Conservation (phyloP, 2,888 invertebrate genomes). For the Leptopilina drosophilae region DNA sequence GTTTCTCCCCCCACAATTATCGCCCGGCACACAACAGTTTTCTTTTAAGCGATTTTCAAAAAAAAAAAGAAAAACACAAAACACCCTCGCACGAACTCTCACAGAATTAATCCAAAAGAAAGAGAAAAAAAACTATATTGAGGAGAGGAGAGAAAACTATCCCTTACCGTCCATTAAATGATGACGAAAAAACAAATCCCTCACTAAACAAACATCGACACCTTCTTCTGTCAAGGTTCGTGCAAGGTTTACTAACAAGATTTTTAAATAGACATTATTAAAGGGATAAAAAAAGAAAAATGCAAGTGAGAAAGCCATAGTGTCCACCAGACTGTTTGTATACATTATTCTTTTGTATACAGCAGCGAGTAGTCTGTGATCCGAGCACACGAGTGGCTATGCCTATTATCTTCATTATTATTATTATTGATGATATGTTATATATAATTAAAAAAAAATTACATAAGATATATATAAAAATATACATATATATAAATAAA, state of each 20-base stretch:
- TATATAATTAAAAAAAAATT: slow-evolving; percentile 59
- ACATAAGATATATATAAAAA: slow-evolving; percentile 51
- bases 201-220: not conserved
- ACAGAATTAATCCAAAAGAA: slow-evolving; percentile 34
- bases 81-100: slow-evolving; percentile 9
- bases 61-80: not conserved
- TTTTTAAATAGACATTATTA: slow-evolving; percentile 50
- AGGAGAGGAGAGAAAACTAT: slow-evolving; percentile 10
- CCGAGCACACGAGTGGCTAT: slow-evolving; percentile 76
- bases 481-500: slow-evolving; percentile 65
- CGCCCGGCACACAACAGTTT: not conserved
- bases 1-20: slow-evolving; percentile 1
- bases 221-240: not conserved
- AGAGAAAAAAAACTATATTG: slow-evolving; percentile 24
- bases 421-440: slow-evolving; percentile 74
- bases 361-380: slow-evolving; percentile 77
- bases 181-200: slow-evolving; percentile 32
- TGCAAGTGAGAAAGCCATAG: slow-evolving; percentile 71
- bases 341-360: slow-evolving; percentile 62
- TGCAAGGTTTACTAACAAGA: slow-evolving; percentile 32
- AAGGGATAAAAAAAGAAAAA: slow-evolving; percentile 55
- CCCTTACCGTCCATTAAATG: slow-evolving; percentile 44
- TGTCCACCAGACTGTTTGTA: slow-evolving; percentile 75
- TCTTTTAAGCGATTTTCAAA: not conserved
- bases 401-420: slow-evolving; percentile 76